Conservation (phyloP, 2,797 vertebrate species). For the Bradypodion pumilum region DNA sequence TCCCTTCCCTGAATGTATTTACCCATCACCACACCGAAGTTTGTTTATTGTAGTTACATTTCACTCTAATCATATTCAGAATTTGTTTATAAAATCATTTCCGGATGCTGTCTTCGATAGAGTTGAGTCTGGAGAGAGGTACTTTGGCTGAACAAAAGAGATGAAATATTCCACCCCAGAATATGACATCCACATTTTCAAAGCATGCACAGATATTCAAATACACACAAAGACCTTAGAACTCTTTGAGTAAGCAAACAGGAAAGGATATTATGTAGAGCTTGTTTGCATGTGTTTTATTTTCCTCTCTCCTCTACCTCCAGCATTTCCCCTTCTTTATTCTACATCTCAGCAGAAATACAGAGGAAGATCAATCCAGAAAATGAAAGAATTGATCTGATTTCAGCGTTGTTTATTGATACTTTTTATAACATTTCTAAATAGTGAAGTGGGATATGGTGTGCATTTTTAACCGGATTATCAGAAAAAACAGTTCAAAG, state of each 20-base stretch:
- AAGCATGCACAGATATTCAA: neutral
- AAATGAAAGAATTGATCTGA: neutral
- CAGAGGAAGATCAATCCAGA: neutral
- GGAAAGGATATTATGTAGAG: neutral
- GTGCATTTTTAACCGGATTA: neutral
- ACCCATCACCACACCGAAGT: conserved; percentile 16
- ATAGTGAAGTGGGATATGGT: no score
- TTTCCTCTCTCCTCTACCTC: no score
- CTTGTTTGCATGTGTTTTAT: neutral
- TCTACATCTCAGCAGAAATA: neutral
- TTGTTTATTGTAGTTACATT: conserved; percentile 20
- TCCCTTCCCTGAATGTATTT: neutral
- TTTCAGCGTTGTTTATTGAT: neutral
- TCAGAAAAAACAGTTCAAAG: neutral
- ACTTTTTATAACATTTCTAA: neutral
- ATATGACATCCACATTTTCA: neutral
- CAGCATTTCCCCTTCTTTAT: neutral
- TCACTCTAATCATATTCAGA: conserved; percentile 14
- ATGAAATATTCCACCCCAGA: conserved; percentile 21
- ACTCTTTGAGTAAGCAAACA: conserved; percentile 41
- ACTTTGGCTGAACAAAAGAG: conserved; percentile 46
- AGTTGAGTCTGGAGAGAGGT: conserved; percentile 51
- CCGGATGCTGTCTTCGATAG: conserved; percentile 25
- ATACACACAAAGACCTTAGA: neutral
- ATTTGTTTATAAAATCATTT: conserved; percentile 60